Evolutionary conservation across 2,113 vertebrate species (phyloP), one percentile per base, ranked within the genome.

Genomic region (Columba janthina): DNA sequence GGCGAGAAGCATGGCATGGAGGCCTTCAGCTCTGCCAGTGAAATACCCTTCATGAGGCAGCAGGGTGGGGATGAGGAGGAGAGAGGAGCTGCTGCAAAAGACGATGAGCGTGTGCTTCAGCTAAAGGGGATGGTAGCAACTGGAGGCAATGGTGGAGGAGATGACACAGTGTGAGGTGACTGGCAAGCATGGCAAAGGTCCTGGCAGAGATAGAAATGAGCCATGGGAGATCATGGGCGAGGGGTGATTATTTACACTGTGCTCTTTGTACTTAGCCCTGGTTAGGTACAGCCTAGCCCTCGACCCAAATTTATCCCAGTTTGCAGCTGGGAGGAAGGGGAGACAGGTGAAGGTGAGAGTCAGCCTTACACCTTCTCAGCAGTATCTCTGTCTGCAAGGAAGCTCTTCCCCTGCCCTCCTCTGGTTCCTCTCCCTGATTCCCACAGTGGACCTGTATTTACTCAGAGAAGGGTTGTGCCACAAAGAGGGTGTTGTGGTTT

Each of bases 211-310:
- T 38, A 89, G 58, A 76, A 83, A 73, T 24, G 75, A 82, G 18
- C 67, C 76, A 34, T 2, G 32, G 69, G 83, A 86, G n/a, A 72
- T 28, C 54, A 31, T 6, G 22, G n/a, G 14, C 1, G 4, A 57
- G 44, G 19, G 18, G 28, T 72, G 57, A 31, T 58, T 14, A 67
- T 62, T 67, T 72, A 60, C 61, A 31, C 15, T 0, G 0, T 20
- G 15, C 8, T 85, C 31, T 85, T 75, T 34, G 8, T 56, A 38
- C 31, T 11, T 44, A 36, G 19, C 13, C 25, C 72, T 58, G 31
- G 46, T 76, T 32, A 22, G 5, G 26, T 42, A 11, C 29, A 28
- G 13, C 56, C 40, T 51, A 54, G 17, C 38, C 28, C 77, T 85
- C 70, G 25, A 16, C 8, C 32, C 3, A 8, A 10, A 42, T 58